phyloP scores from a whole-genome alignment of 2,113 vertebrate genomes.

The Cathartes aura region DNA sequence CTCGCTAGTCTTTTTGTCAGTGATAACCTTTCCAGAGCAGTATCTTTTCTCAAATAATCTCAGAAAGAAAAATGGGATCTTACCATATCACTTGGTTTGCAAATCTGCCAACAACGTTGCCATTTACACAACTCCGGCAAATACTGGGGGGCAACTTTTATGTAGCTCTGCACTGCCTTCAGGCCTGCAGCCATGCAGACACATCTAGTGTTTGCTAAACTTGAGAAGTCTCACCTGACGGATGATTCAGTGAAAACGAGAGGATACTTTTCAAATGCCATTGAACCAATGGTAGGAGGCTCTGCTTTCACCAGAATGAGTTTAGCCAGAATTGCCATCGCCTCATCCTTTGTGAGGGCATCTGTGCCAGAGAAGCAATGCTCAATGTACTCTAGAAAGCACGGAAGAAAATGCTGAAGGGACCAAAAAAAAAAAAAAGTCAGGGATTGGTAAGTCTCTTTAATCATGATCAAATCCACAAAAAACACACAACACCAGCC shows the following conservation, averaged over 20 bases:
- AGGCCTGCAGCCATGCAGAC: background rate
- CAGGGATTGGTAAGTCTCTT: background rate
- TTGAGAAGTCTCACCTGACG: conserved; percentile 74
- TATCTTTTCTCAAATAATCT: background rate
- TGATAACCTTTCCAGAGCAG: background rate
- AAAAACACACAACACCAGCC: background rate
- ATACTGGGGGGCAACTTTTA: background rate
- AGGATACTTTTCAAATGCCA: conserved; percentile 95
- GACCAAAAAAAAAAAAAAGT: background rate
- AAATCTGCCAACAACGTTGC: background rate
- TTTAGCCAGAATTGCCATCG: conserved; percentile 82
- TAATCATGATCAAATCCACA: background rate
- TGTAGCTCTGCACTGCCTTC: background rate
- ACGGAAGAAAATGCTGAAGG: conserved; percentile 88
- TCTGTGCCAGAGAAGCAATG: conserved; percentile 77
- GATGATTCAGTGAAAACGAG: conserved; percentile 82
- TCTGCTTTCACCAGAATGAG: conserved; percentile 92
- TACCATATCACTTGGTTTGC: background rate
- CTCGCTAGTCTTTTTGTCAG: rapidly evolving
- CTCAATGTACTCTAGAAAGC: conserved; percentile 84
- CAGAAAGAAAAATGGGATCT: background rate
- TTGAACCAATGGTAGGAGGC: conserved; percentile 88
- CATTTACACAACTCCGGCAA: background rate
- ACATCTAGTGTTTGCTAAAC: background rate
- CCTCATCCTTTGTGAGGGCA: conserved; percentile 60